Conservation (phyloP, 2,797 vertebrate genomes). For the Sebastes nivosus region DNA sequence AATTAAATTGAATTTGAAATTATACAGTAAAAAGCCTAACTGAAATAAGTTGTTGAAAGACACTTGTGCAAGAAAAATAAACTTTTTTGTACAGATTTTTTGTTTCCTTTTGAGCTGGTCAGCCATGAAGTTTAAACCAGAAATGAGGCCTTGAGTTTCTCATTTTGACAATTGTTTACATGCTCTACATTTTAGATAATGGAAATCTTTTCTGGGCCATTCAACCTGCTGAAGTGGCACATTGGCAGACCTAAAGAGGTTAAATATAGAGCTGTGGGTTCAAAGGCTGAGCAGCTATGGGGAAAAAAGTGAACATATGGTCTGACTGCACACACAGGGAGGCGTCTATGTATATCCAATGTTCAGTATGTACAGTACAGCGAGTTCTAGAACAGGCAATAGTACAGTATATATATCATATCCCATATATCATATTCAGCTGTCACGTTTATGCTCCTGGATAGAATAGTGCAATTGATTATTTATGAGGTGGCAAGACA, state of each 20-base stretch:
- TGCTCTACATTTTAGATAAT: not conserved
- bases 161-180: not conserved
- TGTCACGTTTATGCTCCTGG: not conserved
- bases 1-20: not conserved
- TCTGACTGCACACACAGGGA: constrained; percentile 14
- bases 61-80: not conserved
- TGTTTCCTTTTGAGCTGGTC: not conserved
- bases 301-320: constrained; percentile 1
- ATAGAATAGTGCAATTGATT: not conserved
- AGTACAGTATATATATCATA: not conserved
- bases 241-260: constrained; percentile 5
- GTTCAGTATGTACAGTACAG: not conserved
- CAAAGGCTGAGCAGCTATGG: constrained; percentile 3
- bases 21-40: not conserved
- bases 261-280: constrained; percentile 21
- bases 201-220: not conserved
- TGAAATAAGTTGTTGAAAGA: not conserved
- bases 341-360: not conserved
- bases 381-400: not conserved
- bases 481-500: not conserved
- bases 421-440: not conserved
- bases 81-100: not conserved
- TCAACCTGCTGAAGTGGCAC: constrained; percentile 16
- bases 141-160: not conserved
- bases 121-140: not conserved